Evolutionary conservation across 1,140 invertebrate species (phyloP), one percentile per base, ranked within the genome.

Genomic region (Penaeus indicus): DNA sequence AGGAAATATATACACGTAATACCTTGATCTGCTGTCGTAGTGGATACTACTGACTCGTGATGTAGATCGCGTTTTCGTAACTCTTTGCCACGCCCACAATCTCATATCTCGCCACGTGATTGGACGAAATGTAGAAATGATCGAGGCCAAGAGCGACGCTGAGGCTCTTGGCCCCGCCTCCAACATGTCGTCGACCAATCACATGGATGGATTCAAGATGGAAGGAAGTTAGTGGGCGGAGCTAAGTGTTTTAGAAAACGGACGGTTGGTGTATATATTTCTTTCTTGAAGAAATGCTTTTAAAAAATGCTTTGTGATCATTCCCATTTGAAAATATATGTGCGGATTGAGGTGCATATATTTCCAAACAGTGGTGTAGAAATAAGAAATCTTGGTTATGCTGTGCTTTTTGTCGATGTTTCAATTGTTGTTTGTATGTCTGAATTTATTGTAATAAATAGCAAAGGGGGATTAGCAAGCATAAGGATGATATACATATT

Each of bases 131-230:
- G 84, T 8, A 32, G n/a, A 62, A 25, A 63, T 32, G 19, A 80
- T 32, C 61, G 85, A 47, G 77, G 85, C 38, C 61, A 80, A 62
- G 85, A 63, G 77, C 38, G 61, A 47, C 85, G 85, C 85, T 86
- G 85, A 86, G 21, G 75, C 77, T 62, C 77, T 47, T 86, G 32
- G 85, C 75, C 61, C 62, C 85, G 77, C 77, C 77, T 72, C n/a
- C 25, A n/a, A 67, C 19, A 25, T 25, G n/a, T 11, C 18, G 18
- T 38, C 60, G 22, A 32, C 42, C 16, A n/a, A 47, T 42, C 61
- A 25, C 62, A 21, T 63, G 77, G 62, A 19, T 25, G 85, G 85
- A 19, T 18, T 22, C 32, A 38, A 8, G 77, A 7, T 63, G 77
- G 61, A 21, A 32, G 77, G 77, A 64, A 61, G 69, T 42, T 64